Evolutionary conservation across 2,888 invertebrate genomes (phyloP).

Genomic region (Monopis laevigella): DNA sequence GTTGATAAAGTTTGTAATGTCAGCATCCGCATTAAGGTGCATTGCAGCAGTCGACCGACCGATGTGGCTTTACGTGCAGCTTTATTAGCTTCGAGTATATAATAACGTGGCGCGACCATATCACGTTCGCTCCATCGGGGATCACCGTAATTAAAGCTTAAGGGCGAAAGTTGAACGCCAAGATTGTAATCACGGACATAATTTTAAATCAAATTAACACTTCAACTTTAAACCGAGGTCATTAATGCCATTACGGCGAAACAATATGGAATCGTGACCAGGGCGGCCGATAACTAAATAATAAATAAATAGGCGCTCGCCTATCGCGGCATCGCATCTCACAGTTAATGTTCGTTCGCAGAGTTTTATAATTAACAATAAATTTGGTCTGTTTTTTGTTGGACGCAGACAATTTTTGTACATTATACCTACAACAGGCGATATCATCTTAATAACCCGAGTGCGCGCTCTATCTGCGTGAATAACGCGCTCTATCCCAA

Average conservation of each 20-base stretch:
- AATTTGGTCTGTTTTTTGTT: slow-evolving; percentile 62
- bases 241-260: slow-evolving; percentile 62
- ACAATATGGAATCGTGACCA: slow-evolving; percentile 65
- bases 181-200: slow-evolving; percentile 60
- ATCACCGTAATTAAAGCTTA: slow-evolving; percentile 57
- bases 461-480: too few relatives aligned
- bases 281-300: slow-evolving; percentile 61
- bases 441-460: slow-evolving; percentile 56
- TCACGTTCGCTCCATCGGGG: slow-evolving; percentile 43
- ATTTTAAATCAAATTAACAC: slow-evolving; percentile 68
- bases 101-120: slow-evolving; percentile 29
- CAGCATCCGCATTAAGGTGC: slow-evolving; percentile 35
- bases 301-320: slow-evolving; percentile 62
- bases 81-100: slow-evolving; percentile 30
- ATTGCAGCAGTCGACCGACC: slow-evolving; percentile 32
- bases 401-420: slow-evolving; percentile 37
- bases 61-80: slow-evolving; percentile 27
- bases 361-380: slow-evolving; percentile 68
- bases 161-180: slow-evolving; percentile 56
- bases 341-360: slow-evolving; percentile 56
- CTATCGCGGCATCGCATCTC: slow-evolving; percentile 56
- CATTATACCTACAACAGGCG: slow-evolving; percentile 31
- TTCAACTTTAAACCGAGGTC: slow-evolving; percentile 65
- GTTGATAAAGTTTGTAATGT: slow-evolving; percentile 37
- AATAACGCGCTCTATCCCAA: too few relatives aligned